phyloP scores from a whole-genome alignment of 2,888 invertebrate genomes.

The Bombylius discolor region DNA sequence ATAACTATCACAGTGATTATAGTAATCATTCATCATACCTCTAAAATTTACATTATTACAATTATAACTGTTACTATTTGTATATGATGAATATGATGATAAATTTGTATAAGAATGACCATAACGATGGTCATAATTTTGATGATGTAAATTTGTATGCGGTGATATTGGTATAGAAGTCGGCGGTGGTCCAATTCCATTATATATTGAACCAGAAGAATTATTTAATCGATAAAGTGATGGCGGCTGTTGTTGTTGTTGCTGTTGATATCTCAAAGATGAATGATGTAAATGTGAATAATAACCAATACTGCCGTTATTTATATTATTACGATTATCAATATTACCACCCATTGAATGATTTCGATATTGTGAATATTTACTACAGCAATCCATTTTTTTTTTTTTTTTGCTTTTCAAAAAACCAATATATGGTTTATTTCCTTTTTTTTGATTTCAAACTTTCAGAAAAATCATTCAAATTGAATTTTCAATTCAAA shows the following conservation, averaged over 20 bases:
- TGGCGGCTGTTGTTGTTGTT: background rate
- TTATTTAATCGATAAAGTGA: constrained; percentile 4
- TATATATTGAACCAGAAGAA: background rate
- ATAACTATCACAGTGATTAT: background rate
- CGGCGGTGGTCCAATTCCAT: constrained; percentile 6
- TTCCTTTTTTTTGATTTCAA: too few relatives aligned
- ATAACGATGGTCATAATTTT: constrained; percentile 4
- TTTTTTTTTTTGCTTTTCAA: background rate
- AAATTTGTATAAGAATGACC: constrained; percentile 2
- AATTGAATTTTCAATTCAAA: too few relatives aligned
- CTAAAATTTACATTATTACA: constrained; percentile 2
- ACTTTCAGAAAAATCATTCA: too few relatives aligned
- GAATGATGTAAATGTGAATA: constrained; percentile 3
- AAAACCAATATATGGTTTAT: too few relatives aligned
- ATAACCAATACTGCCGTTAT: background rate
- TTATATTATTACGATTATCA: background rate
- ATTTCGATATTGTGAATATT: constrained; percentile 6
- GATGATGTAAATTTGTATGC: background rate
- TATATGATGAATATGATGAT: background rate
- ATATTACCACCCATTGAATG: background rate
- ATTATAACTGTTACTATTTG: background rate
- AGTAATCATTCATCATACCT: constrained; percentile 1
- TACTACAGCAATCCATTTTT: constrained; percentile 7
- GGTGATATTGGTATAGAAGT: background rate
- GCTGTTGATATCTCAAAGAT: constrained; percentile 3